Evolutionary conservation across 2,888 invertebrate species (phyloP).

Genomic region (Germaria angustata): DNA sequence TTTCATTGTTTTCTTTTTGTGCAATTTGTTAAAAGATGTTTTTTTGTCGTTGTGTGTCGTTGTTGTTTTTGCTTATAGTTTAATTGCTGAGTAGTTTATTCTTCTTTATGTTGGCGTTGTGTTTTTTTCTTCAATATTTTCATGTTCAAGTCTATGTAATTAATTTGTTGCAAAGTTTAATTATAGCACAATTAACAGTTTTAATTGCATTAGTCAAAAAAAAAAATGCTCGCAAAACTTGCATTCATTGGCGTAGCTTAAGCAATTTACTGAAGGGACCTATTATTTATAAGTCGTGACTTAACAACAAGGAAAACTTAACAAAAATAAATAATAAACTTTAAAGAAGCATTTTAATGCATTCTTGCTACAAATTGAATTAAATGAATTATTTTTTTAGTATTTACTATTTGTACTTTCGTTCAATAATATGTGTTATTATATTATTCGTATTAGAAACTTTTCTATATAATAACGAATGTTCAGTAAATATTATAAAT

Average conservation of each 20-base stretch:
- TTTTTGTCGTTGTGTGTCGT: neutral
- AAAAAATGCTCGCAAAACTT: conserved; percentile 30
- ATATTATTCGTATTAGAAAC: no score
- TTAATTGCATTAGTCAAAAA: conserved; percentile 61
- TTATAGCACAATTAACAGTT: conserved; percentile 58
- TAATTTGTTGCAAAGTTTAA: conserved; percentile 61
- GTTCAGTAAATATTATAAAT: no score
- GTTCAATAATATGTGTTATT: no score
- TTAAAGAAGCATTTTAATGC: no score
- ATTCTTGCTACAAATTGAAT: no score
- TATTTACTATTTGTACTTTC: no score
- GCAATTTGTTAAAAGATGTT: conserved; percentile 18
- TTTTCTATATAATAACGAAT: no score
- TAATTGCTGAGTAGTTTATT: conserved; percentile 3
- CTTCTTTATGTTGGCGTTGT: neutral
- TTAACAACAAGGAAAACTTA: no score
- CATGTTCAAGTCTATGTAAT: conserved; percentile 53
- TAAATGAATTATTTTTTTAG: no score
- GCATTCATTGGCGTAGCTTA: neutral
- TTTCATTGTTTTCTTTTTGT: conserved; percentile 11
- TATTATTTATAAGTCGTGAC: no score
- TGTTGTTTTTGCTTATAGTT: neutral
- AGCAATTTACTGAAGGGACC: neutral
- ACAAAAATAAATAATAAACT: no score
- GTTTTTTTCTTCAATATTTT: neutral